Evolutionary conservation across 2,888 invertebrate genomes (phyloP).

Genomic region (Piscicola geometra): DNA sequence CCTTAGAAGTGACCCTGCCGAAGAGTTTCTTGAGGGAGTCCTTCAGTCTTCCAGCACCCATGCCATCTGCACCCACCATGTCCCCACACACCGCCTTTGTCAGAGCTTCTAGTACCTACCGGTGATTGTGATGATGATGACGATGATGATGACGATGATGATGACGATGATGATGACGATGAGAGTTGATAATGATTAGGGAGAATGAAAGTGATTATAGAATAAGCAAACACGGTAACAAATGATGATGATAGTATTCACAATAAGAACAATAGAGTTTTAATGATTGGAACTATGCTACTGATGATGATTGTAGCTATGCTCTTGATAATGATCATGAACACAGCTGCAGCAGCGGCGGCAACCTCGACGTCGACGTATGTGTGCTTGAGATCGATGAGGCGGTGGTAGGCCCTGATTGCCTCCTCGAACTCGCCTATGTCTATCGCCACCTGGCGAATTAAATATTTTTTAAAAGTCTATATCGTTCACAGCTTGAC

Average conservation of each 20-base stretch:
- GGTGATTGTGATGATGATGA: background rate
- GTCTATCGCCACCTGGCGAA: constrained; percentile 67
- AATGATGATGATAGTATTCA: background rate
- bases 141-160: background rate
- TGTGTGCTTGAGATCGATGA: constrained; percentile 71
- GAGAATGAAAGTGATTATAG: too few relatives aligned
- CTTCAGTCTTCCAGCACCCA: constrained; percentile 59
- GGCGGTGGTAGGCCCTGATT: constrained; percentile 75
- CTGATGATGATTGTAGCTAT: too few relatives aligned
- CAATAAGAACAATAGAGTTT: constrained; percentile 12
- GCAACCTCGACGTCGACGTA: constrained; percentile 39
- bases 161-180: background rate
- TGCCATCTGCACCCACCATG: constrained; percentile 61
- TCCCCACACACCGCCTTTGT: constrained; percentile 68
- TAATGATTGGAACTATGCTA: too few relatives aligned
- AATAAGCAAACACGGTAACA: too few relatives aligned
- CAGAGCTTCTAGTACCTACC: constrained; percentile 66
- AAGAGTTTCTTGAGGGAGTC: constrained; percentile 67
- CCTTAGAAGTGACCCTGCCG: constrained; percentile 66
- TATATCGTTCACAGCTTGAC: too few relatives aligned
- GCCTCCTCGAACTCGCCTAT: constrained; percentile 78
- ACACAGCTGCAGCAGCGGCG: background rate
- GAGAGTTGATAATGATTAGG: background rate
- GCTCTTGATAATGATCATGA: constrained; percentile 7
- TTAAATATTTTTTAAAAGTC: too few relatives aligned